Evolutionary conservation across 2,797 vertebrate genomes (phyloP).

Genomic region (Macropus fuliginosus): DNA sequence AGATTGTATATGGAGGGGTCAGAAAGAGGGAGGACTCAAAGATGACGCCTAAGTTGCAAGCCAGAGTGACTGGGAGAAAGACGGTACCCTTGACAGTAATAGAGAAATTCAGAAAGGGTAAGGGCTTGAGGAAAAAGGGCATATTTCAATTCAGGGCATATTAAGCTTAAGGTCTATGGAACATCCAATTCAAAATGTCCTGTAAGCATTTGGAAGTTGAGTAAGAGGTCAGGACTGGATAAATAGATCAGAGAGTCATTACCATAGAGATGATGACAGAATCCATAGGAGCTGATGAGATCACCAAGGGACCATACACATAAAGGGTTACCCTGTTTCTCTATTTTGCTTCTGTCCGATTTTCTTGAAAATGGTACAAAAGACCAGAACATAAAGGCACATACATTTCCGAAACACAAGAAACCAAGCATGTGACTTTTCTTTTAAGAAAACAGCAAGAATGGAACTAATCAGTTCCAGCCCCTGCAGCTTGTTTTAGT

Average conservation of each 20-base stretch:
- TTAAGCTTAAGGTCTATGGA: neutral
- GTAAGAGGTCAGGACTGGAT: neutral
- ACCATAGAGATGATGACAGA: neutral
- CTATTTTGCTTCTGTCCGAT: conserved; percentile 21
- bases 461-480: conserved; percentile 33
- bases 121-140: neutral
- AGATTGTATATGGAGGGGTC: neutral
- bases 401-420: neutral
- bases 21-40: neutral
- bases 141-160: neutral
- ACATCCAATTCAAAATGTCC: neutral
- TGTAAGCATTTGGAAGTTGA: neutral
- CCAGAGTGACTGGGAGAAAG: neutral
- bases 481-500: neutral
- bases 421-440: conserved; percentile 7
- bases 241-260: neutral
- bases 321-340: neutral
- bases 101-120: neutral
- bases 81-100: neutral
- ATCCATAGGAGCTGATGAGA: neutral
- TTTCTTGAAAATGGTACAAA: conserved; percentile 21
- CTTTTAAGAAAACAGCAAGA: conserved; percentile 39
- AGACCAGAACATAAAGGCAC: neutral
- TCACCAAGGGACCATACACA: neutral
- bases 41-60: neutral